Percentiles rank a stretch among this genome's conserved stretches.
Conservation (phyloP, 2,113 vertebrate genomes). For the Rhadina sibilatrix region DNA sequence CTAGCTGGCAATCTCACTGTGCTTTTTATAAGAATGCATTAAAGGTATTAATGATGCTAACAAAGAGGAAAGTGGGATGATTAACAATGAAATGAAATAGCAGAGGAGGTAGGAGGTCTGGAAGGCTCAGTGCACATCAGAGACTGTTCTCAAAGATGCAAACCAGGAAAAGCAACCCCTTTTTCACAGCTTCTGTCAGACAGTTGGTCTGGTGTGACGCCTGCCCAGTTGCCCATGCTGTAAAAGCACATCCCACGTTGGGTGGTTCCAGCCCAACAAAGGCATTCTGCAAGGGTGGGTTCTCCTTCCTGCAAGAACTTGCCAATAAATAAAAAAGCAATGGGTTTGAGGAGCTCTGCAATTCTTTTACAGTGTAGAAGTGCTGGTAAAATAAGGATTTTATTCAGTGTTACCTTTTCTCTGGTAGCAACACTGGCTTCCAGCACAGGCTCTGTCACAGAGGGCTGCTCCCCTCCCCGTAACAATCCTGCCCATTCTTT, state of each 20-base stretch:
- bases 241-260: background rate
- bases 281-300: background rate
- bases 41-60: conserved; percentile 4
- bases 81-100: background rate
- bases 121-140: background rate
- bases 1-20: background rate
- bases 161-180: background rate
- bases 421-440: background rate
- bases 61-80: background rate
- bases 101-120: conserved; percentile 12
- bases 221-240: background rate
- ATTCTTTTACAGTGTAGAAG: background rate
- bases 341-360: background rate
- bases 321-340: background rate
- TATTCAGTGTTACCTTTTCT: background rate
- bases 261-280: background rate
- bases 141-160: background rate
- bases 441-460: background rate
- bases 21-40: background rate
- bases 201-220: background rate
- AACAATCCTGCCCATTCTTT: background rate
- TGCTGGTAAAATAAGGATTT: background rate
- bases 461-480: background rate
- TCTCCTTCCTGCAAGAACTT: background rate
- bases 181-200: background rate